Evolutionary conservation across 2,797 vertebrate genomes (phyloP).

Genomic region (Buphagus erythrorhynchus): DNA sequence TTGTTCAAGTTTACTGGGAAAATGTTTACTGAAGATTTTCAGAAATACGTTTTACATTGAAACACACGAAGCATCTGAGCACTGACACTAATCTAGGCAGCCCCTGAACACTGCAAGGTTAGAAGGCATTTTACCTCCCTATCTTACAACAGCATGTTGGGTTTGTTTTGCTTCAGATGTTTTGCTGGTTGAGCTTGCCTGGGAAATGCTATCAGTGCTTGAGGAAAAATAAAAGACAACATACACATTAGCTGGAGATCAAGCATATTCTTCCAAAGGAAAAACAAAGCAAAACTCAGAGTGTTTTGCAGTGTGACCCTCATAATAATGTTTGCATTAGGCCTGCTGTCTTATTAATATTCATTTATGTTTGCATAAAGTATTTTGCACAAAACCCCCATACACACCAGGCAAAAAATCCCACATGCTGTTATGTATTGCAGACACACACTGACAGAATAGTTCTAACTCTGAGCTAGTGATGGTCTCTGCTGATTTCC

Average conservation of each 20-base stretch:
- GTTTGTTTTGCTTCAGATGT: background rate
- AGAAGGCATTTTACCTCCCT: background rate
- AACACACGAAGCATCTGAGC: background rate
- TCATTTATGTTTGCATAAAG: background rate
- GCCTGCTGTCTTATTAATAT: slow-evolving; percentile 2
- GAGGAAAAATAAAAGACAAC: background rate
- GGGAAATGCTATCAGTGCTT: background rate
- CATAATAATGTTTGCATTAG: slow-evolving; percentile 20
- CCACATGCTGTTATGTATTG: background rate
- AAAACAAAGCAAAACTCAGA: background rate
- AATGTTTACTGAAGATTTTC: background rate
- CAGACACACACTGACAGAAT: background rate
- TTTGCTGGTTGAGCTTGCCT: background rate
- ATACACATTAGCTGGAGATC: background rate
- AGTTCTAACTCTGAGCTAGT: background rate
- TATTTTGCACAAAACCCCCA: background rate
- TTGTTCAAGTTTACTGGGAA: background rate
- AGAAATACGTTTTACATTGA: background rate
- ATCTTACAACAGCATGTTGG: background rate
- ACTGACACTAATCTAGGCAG: background rate
- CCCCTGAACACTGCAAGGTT: background rate
- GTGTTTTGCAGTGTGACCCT: background rate
- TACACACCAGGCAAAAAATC: background rate
- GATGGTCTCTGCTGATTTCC: background rate
- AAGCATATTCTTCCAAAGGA: background rate